Evolutionary conservation across 2,797 vertebrate genomes (phyloP).

Genomic region (Chelidonichthys spinosus): DNA sequence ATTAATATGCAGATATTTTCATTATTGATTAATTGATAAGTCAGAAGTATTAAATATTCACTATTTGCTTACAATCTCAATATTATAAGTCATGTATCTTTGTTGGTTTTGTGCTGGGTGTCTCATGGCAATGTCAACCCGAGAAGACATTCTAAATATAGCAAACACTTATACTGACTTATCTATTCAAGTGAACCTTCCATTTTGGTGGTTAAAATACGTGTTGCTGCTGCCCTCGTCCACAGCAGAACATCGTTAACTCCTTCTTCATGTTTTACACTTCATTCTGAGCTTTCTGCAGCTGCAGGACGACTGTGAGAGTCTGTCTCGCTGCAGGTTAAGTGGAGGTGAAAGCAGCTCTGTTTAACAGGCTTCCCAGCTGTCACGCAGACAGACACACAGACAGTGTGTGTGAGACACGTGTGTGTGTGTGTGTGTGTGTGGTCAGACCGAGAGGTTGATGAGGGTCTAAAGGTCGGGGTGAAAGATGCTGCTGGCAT

Average conservation of each 20-base stretch:
- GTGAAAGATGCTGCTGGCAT: slow-evolving; percentile 62
- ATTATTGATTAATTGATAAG: not conserved
- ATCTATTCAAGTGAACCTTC: too few relatives aligned
- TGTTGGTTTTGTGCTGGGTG: not conserved
- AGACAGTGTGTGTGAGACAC: too few relatives aligned
- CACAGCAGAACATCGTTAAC: too few relatives aligned
- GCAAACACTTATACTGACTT: too few relatives aligned
- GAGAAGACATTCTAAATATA: too few relatives aligned
- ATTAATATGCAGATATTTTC: not conserved
- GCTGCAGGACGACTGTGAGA: slow-evolving; percentile 18
- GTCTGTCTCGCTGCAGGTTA: slow-evolving; percentile 60
- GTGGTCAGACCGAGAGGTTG: slow-evolving; percentile 55
- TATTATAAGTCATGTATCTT: not conserved
- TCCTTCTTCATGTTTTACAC: too few relatives aligned
- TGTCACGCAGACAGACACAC: slow-evolving; percentile 23
- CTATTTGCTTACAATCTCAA: not conserved
- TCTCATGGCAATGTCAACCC: too few relatives aligned
- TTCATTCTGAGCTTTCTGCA: too few relatives aligned
- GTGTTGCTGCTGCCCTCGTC: too few relatives aligned
- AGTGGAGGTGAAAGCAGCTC: slow-evolving; percentile 55
- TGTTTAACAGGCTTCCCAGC: slow-evolving; percentile 40
- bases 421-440: slow-evolving; percentile 14
- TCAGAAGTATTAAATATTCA: not conserved
- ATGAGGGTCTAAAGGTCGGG: slow-evolving; percentile 69
- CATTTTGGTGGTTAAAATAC: too few relatives aligned